Evolutionary conservation across 2,888 invertebrate genomes (phyloP), one percentile per base, ranked within the genome.

Genomic region (Pharmacophagus antenor): DNA sequence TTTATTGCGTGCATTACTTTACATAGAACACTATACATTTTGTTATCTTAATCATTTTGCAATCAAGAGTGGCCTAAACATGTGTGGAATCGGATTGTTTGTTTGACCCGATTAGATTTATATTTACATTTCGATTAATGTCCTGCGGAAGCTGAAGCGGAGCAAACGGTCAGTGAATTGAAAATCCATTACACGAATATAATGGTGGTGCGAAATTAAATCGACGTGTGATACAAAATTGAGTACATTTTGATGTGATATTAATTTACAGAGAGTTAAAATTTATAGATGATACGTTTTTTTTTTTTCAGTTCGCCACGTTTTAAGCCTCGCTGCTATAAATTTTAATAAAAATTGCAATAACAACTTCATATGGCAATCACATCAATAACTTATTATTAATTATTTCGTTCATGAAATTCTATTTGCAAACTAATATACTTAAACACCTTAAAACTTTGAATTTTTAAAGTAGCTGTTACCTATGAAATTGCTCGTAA

Each of bases 71-170:
- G 48, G 23, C 22, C 55, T 23, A 37, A 56, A 48, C 48, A 48
- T 18, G 17, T n/a, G n/a, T 12, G 2, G 15, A 17, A n/a, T 56
- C 47, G 37, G 31, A 56, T 41, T 56, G 56, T 56, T 56, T 48
- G 48, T 56, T 48, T n/a, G 23, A 37, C 31, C 48, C 37, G 56
- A 56, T 56, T 56, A 48, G 56, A 56, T 48, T 56, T 41, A 47
- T 48, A 56, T 56, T 56, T 56, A 37, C 37, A 51, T 50, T 57
- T 27, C 50, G 50, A 57, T 50, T 57, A 50, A 57, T 42, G 41
- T 50, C 50, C 20, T 42, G 17, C 50, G 42, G 50, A 50, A 50
- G 56, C 50, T 57, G 48, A 23, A 25, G n/a, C n/a, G 20, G 53
- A 17, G 44, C n/a, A 25, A 42, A 42, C 56, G 56, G 49, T 50